These are phyloP conservation scores for Aurelia aurita DNA, from an alignment of 30 jellyfish, hydroid and myxozoan genomes.

Conservation along the genomic window DNA sequence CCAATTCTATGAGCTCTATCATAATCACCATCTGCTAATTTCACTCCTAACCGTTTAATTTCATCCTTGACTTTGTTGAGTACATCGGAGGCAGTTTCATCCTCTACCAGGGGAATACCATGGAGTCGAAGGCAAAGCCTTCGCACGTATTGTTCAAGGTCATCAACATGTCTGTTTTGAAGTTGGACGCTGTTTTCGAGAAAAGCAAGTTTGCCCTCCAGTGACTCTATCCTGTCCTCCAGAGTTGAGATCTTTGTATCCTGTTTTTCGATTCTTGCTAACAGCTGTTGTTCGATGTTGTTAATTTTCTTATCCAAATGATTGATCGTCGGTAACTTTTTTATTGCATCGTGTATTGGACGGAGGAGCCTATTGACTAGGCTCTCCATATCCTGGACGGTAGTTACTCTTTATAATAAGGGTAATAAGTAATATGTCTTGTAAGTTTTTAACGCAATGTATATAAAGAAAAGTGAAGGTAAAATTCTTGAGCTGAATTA, in stretches of 20 bases:
- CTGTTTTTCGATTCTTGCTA: slow-evolving; percentile 37
- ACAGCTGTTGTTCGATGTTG: slow-evolving; percentile 21
- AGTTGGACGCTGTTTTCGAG: too few relatives aligned
- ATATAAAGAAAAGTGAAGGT: too few relatives aligned
- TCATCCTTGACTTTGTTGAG: too few relatives aligned
- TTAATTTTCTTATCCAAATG: slow-evolving; percentile 32
- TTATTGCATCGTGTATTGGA: neutral
- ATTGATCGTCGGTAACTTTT: slow-evolving; percentile 14
- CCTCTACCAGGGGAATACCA: slow-evolving; percentile 23
- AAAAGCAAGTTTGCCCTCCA: too few relatives aligned
- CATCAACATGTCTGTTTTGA: slow-evolving; percentile 42
- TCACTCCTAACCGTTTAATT: slow-evolving; percentile 6
- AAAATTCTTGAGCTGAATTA: too few relatives aligned
- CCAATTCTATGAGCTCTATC: too few relatives aligned
- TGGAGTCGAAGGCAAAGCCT: too few relatives aligned
- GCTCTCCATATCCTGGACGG: slow-evolving; percentile 29
- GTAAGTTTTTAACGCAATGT: too few relatives aligned
- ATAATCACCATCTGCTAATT: slow-evolving; percentile 10
- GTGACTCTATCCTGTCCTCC: slow-evolving; percentile 17
- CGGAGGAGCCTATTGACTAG: too few relatives aligned
- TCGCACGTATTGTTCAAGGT: slow-evolving; percentile 20
- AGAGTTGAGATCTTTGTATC: slow-evolving; percentile 12
- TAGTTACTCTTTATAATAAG: too few relatives aligned
- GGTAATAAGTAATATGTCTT: too few relatives aligned
- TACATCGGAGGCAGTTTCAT: slow-evolving; percentile 53